These are phyloP conservation scores for Liposcelis brunnea DNA, from an alignment of 2,888 invertebrate genomes.

Conservation along the genomic window DNA sequence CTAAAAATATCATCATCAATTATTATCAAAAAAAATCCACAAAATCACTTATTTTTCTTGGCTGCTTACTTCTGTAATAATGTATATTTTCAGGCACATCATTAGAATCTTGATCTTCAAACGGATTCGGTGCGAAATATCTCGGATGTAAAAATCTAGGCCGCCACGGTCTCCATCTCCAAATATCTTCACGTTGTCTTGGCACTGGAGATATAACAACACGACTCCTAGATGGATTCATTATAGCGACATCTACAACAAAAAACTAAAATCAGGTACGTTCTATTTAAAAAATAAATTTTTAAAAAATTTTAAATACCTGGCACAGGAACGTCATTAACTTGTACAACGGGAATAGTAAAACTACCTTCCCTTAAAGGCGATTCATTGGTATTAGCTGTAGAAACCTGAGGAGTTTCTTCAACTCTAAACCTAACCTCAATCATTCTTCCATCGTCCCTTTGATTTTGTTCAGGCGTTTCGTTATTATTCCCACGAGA, in stretches of 20 bases:
- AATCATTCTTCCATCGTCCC: no score
- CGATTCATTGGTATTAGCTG: no score
- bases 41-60: background rate
- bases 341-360: conserved; percentile 37
- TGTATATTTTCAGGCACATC: conserved; percentile 9
- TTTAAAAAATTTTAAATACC: no score
- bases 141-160: conserved; percentile 16
- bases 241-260: no score
- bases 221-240: background rate
- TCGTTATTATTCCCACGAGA: background rate
- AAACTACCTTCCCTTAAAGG: background rate
- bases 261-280: no score
- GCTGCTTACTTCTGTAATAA: conserved; percentile 1
- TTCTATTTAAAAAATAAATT: no score
- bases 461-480: background rate
- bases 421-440: no score
- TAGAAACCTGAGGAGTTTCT: no score
- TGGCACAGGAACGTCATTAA: conserved; percentile 38
- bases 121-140: conserved; percentile 19
- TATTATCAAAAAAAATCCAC: background rate
- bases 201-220: conserved; percentile 1
- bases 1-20: conserved; percentile 6
- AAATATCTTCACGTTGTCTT: conserved; percentile 1
- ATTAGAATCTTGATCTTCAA: conserved; percentile 19
- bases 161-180: conserved; percentile 6